These are phyloP conservation scores for Pollachius pollachius DNA, from an alignment of 2,113 vertebrate genomes.

Conservation along the genomic window DNA sequence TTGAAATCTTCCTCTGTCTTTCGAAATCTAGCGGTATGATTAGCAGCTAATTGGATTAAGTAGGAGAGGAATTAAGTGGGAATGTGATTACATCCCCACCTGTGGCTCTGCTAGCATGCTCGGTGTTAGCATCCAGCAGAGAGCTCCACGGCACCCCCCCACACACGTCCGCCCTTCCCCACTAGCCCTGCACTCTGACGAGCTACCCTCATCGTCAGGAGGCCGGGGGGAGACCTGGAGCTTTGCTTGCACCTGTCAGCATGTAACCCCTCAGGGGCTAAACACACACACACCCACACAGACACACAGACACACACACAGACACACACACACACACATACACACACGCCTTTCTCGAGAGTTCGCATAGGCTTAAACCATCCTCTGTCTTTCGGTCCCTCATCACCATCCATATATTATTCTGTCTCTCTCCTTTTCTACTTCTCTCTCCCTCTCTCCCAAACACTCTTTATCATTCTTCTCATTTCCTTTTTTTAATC, in stretches of 20 bases:
- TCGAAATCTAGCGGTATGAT: conserved; percentile 27
- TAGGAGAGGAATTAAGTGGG: conserved; percentile 19
- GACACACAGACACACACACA: not conserved
- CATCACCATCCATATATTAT: not conserved
- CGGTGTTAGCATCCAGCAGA: conserved; percentile 28
- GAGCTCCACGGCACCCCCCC: not conserved
- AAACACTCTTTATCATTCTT: conserved; percentile 6
- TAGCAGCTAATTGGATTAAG: conserved; percentile 44
- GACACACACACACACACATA: conserved; percentile 1
- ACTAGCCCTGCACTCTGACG: no score
- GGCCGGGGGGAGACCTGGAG: no score
- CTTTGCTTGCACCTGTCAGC: no score
- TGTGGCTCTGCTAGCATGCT: conserved; percentile 38
- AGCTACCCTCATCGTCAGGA: no score
- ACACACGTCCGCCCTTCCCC: not conserved
- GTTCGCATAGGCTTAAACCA: not conserved
- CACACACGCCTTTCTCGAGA: not conserved
- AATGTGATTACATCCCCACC: conserved; percentile 54
- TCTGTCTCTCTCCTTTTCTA: not conserved
- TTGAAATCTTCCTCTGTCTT: not conserved
- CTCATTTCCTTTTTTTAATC: conserved; percentile 45
- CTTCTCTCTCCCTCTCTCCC: conserved; percentile 22
- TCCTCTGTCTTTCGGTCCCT: conserved; percentile 13
- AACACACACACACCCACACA: not conserved
- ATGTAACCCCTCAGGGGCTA: no score